phyloP scores from a whole-genome alignment of 2,113 vertebrate genomes.

The Bufo bufo region DNA sequence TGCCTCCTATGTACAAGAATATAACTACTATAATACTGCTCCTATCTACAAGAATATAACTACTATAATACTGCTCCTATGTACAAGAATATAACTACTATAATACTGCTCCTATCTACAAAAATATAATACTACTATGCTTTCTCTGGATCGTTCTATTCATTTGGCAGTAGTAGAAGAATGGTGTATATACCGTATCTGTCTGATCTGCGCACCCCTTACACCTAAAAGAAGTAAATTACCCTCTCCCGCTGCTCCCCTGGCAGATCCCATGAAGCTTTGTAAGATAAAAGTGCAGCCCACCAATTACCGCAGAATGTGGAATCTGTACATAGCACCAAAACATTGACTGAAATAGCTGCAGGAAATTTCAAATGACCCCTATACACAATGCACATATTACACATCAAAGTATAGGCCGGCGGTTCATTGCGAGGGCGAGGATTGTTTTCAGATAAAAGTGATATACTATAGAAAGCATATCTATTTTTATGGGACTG shows the following conservation, averaged over 20 bases:
- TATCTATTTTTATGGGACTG: neutral
- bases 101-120: too few relatives aligned
- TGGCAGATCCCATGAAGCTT: neutral
- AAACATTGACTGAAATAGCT: neutral
- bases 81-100: too few relatives aligned
- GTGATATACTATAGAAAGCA: neutral
- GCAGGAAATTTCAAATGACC: slow-evolving; percentile 14
- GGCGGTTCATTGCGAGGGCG: neutral
- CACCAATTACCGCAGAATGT: neutral
- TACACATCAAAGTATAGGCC: slow-evolving; percentile 6
- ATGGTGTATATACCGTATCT: too few relatives aligned
- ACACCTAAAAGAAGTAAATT: neutral
- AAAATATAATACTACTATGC: too few relatives aligned
- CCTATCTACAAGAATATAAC: too few relatives aligned
- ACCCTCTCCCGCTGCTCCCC: neutral
- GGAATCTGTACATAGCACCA: neutral
- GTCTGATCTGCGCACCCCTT: neutral
- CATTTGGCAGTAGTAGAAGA: too few relatives aligned
- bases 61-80: too few relatives aligned
- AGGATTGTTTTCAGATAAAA: slow-evolving; percentile 5
- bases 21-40: too few relatives aligned
- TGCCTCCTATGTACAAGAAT: too few relatives aligned
- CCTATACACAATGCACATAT: slow-evolving; percentile 29
- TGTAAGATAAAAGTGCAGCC: neutral
- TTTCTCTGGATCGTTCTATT: too few relatives aligned